phyloP scores from a whole-genome alignment of 2,797 vertebrate species.

The Smutsia temminckii region DNA sequence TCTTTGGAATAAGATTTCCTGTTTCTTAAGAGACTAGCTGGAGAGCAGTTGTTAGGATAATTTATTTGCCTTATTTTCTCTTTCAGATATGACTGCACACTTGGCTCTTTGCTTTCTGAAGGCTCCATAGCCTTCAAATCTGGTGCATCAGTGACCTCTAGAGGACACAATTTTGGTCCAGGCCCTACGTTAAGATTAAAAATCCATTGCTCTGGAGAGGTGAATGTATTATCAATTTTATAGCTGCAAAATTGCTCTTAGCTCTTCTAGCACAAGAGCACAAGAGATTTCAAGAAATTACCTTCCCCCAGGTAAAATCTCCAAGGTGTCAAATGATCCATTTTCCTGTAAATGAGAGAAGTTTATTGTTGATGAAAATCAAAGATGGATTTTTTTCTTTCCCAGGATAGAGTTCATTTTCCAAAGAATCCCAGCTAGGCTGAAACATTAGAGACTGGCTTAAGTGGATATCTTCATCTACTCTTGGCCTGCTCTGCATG shows the following conservation, averaged over 20 bases:
- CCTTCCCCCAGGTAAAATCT: background rate
- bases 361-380: background rate
- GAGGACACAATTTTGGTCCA: slow-evolving; percentile 69
- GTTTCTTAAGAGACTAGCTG: background rate
- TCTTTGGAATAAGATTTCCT: background rate
- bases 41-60: background rate
- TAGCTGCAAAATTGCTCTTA: background rate
- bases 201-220: background rate
- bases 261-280: background rate
- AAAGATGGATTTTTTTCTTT: background rate
- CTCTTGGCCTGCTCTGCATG: background rate
- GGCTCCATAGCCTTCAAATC: background rate
- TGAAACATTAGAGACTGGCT: background rate
- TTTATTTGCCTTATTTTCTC: background rate
- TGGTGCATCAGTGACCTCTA: slow-evolving; percentile 80
- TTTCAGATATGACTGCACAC: background rate
- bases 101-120: background rate
- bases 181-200: background rate
- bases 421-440: background rate
- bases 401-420: background rate
- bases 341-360: background rate
- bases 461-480: background rate
- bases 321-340: background rate
- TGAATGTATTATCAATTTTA: background rate
- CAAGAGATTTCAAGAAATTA: background rate